These are phyloP conservation scores for Dipodomys spectabilis DNA, from an alignment of 2,113 vertebrate genomes.

Conservation along the genomic window DNA sequence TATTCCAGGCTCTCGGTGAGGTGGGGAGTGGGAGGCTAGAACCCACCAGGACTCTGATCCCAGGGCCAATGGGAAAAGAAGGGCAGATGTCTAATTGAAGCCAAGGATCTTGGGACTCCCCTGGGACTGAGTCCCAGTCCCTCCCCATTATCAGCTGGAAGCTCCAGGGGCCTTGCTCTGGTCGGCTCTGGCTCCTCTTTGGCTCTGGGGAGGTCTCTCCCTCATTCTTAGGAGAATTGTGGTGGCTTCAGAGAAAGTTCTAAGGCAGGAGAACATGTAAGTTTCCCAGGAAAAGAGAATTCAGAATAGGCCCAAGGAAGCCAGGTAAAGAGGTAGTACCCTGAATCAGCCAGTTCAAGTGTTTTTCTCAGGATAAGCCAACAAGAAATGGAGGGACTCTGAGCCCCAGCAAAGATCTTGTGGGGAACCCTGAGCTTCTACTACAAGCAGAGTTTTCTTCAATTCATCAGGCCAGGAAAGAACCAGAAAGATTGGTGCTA, in stretches of 20 bases:
- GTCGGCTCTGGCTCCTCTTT: not conserved
- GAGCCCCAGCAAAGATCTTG: rapidly evolving
- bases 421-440: not conserved
- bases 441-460: not conserved
- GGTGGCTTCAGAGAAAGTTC: not conserved
- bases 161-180: not conserved
- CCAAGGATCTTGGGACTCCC: not conserved
- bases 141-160: not conserved
- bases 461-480: not conserved
- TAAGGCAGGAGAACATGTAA: not conserved
- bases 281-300: not conserved
- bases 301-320: not conserved
- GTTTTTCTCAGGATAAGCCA: not conserved
- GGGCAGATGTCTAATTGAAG: conserved; percentile 55
- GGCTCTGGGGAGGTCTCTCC: not conserved
- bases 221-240: not conserved
- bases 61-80: not conserved
- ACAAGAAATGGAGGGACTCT: not conserved
- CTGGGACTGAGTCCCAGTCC: conserved; percentile 7
- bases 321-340: rapidly evolving
- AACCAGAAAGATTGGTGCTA: no score
- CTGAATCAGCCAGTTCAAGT: not conserved
- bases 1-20: not conserved
- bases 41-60: not conserved
- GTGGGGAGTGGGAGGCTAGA: not conserved